Evolutionary conservation across 2,113 vertebrate species (phyloP).

Genomic region (Calyptomena viridis): DNA sequence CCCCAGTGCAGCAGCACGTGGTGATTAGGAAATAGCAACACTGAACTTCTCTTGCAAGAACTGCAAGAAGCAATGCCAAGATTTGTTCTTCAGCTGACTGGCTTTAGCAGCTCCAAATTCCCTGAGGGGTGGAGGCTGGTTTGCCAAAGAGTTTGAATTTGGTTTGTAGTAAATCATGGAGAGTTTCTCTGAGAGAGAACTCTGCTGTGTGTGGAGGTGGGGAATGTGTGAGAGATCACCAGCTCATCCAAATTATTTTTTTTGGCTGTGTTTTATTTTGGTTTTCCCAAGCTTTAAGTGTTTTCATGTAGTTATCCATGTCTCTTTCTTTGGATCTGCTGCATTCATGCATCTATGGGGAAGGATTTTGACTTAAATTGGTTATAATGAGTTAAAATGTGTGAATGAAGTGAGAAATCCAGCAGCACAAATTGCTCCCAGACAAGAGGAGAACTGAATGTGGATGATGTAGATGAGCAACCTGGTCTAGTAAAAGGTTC

Average conservation of each 20-base stretch:
- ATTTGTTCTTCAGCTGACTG: background rate
- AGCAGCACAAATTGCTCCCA: background rate
- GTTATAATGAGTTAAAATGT: background rate
- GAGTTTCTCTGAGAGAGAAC: background rate
- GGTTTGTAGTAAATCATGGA: background rate
- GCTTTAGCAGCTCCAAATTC: background rate
- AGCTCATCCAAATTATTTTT: background rate
- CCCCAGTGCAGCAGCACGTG: background rate
- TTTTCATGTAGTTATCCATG: background rate
- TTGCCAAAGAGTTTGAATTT: background rate
- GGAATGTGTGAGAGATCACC: background rate
- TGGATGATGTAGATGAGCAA: background rate
- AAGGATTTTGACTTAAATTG: background rate
- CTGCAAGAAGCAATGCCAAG: constrained; percentile 11
- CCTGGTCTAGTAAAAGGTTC: background rate
- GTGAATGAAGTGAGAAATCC: background rate
- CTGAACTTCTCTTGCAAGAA: background rate
- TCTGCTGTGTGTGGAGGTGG: background rate
- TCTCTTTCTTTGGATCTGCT: constrained; percentile 59
- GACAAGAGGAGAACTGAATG: background rate
- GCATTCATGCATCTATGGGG: background rate
- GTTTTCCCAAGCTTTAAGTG: background rate
- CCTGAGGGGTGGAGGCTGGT: background rate
- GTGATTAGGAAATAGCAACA: background rate
- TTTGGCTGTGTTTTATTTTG: background rate